A percentile compares a stretch with the other conserved stretches of the same genome.
Evolutionary conservation across 2,888 invertebrate genomes (phyloP).

Genomic region (Artemia sp.): DNA sequence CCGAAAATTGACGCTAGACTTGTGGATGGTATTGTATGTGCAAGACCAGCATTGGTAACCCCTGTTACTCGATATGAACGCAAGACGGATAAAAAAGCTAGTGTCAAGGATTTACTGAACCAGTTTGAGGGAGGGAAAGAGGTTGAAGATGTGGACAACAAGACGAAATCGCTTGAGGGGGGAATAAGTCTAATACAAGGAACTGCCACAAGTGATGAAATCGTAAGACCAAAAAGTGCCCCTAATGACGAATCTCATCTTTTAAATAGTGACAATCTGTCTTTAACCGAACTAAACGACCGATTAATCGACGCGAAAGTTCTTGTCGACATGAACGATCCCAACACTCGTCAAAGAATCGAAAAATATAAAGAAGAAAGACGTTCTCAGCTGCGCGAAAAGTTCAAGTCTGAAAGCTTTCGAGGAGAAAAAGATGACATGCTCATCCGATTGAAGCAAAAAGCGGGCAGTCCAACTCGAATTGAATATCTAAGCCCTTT

Average conservation of each 20-base stretch:
- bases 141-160: neutral
- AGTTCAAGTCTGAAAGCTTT: slow-evolving; percentile 48
- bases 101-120: slow-evolving; percentile 27
- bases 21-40: slow-evolving; percentile 1
- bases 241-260: neutral
- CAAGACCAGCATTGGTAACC: neutral
- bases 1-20: neutral
- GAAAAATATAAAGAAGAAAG: slow-evolving; percentile 80
- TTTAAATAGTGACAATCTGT: slow-evolving; percentile 3
- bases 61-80: neutral
- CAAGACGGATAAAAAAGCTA: slow-evolving; percentile 24
- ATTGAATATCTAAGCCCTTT: slow-evolving; percentile 21
- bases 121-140: slow-evolving; percentile 26
- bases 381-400: slow-evolving; percentile 63
- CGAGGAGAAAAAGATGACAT: slow-evolving; percentile 41
- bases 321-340: slow-evolving; percentile 34
- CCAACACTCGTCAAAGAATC: slow-evolving; percentile 56
- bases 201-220: slow-evolving; percentile 10
- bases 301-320: slow-evolving; percentile 3
- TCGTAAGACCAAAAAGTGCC: slow-evolving; percentile 17
- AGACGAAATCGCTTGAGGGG: neutral
- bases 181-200: slow-evolving; percentile 5
- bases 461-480: slow-evolving; percentile 29
- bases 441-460: slow-evolving; percentile 42
- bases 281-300: neutral